phyloP scores from a whole-genome alignment of 2,888 invertebrate species.

The Drosophila niveifrons region DNA sequence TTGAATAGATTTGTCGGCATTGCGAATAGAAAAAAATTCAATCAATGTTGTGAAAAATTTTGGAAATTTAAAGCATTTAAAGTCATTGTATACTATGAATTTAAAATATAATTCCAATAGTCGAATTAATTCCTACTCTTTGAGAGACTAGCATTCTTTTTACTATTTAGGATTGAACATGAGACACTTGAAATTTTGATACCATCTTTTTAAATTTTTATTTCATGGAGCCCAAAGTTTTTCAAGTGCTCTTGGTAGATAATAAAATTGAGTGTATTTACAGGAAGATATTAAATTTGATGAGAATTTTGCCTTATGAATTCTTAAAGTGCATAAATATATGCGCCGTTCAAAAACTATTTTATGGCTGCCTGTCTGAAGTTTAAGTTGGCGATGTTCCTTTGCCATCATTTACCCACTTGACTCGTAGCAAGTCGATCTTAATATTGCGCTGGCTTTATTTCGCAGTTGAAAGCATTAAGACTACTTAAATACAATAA shows the following conservation, averaged over 20 bases:
- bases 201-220: neutral
- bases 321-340: neutral
- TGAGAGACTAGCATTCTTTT: no score
- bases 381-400: slow-evolving; percentile 2
- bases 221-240: neutral
- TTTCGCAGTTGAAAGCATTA: slow-evolving; percentile 41
- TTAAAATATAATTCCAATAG: no score
- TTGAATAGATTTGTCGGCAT: no score
- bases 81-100: no score
- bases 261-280: slow-evolving; percentile 5
- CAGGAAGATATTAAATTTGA: slow-evolving; percentile 1
- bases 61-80: no score
- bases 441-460: slow-evolving; percentile 22
- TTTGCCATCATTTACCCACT: slow-evolving; percentile 12
- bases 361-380: neutral
- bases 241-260: neutral
- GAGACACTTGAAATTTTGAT: neutral
- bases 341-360: neutral
- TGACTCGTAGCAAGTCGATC: slow-evolving; percentile 9
- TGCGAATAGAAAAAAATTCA: no score
- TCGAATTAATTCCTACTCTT: no score
- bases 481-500: slow-evolving; percentile 43
- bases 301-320: neutral
- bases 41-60: no score
- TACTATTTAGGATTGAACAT: neutral